Percentiles rank a stretch among this genome's conserved stretches.
phyloP scores from a whole-genome alignment of 2,888 invertebrate genomes.

The Cosmopolites sordidus region DNA sequence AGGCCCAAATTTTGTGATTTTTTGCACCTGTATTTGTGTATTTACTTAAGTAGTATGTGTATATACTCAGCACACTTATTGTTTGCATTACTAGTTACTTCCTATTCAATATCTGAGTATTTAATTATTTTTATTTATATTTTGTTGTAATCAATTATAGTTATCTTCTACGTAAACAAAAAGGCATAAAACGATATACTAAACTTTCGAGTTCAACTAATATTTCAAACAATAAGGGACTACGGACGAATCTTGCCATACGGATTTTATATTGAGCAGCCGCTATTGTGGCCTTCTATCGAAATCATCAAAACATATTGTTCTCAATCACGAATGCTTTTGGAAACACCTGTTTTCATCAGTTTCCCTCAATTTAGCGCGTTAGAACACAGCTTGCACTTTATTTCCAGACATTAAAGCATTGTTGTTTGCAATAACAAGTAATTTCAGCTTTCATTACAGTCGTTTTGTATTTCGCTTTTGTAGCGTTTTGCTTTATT shows the following conservation, averaged over 20 bases:
- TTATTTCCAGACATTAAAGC: slow-evolving; percentile 19
- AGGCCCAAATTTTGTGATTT: too few species aligned
- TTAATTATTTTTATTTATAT: too few species aligned
- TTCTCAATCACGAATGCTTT: slow-evolving; percentile 17
- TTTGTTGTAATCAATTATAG: too few species aligned
- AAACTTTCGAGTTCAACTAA: background rate
- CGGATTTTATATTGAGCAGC: background rate
- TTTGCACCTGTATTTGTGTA: too few species aligned
- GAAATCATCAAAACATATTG: slow-evolving; percentile 17
- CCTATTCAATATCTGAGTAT: too few species aligned
- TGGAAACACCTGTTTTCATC: slow-evolving; percentile 21
- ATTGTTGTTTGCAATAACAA: slow-evolving; percentile 21
- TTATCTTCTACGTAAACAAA: too few species aligned
- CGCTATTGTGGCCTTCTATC: slow-evolving; percentile 1
- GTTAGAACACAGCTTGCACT: slow-evolving; percentile 21
- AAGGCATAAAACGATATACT: too few species aligned
- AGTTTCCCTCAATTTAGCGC: slow-evolving; percentile 18
- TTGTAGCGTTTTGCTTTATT: background rate
- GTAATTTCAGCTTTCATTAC: slow-evolving; percentile 23
- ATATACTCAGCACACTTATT: too few species aligned
- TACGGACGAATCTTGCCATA: background rate
- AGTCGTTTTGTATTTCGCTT: slow-evolving; percentile 7
- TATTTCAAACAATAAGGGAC: background rate
- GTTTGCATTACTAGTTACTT: too few species aligned
- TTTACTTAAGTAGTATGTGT: too few species aligned